phyloP scores from a whole-genome alignment of 1,140 invertebrate species.

The Ctenoplectra terminalis region DNA sequence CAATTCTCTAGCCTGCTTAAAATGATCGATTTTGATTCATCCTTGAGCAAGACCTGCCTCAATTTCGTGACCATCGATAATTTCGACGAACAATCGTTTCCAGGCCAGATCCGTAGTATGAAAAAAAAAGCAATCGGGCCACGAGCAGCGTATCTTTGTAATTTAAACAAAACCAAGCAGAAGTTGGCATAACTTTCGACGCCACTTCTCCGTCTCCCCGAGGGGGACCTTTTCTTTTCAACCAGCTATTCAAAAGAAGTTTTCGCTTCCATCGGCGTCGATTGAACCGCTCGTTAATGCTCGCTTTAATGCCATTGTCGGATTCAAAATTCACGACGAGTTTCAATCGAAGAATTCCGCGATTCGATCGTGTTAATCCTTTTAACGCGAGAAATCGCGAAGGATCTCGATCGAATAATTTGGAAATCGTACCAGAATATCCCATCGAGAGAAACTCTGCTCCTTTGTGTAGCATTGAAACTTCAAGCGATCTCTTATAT shows the following conservation, averaged over 20 bases:
- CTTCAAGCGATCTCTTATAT: not conserved
- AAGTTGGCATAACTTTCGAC: conserved; percentile 4
- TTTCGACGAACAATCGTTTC: not conserved
- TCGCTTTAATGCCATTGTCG: not conserved
- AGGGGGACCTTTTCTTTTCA: no score
- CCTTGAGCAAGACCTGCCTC: not conserved
- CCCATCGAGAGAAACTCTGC: no score
- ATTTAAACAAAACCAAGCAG: not conserved
- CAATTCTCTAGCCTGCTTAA: not conserved
- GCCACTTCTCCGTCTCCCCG: not conserved
- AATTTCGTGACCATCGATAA: not conserved
- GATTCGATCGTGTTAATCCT: not conserved
- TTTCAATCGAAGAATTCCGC: not conserved
- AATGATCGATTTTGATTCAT: not conserved
- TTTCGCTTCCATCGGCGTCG: not conserved
- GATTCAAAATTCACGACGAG: not conserved
- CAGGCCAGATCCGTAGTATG: not conserved
- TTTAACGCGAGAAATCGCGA: not conserved
- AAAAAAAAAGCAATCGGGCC: not conserved
- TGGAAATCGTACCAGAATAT: not conserved
- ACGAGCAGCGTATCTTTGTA: not conserved
- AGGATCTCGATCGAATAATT: not conserved
- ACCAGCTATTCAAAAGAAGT: not conserved
- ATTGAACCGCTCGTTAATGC: not conserved
- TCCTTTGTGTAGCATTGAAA: not conserved